Evolutionary conservation across 2,113 vertebrate genomes (phyloP).

Genomic region (Panthera leo): DNA sequence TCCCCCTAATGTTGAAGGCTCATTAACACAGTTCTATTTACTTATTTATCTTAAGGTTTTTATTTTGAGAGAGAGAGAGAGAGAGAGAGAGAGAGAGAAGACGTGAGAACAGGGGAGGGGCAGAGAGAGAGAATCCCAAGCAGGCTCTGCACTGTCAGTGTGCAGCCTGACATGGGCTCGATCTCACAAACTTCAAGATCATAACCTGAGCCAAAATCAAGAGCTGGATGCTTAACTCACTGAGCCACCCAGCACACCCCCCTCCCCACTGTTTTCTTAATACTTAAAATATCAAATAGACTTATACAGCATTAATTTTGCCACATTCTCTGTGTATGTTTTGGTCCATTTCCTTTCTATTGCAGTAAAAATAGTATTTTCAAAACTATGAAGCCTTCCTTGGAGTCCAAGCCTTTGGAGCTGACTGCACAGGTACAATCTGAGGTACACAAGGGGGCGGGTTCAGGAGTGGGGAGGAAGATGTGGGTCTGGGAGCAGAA

Average conservation of each 20-base stretch:
- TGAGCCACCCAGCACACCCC: too few species aligned
- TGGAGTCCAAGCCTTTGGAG: not conserved
- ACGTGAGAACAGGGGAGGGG: too few species aligned
- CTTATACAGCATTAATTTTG: conserved; percentile 62
- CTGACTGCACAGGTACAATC: not conserved
- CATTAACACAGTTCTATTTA: not conserved
- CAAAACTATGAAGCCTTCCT: not conserved
- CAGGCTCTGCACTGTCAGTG: too few species aligned
- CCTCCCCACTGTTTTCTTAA: not conserved
- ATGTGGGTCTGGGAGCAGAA: not conserved
- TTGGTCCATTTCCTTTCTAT: not conserved
- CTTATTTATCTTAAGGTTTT: too few species aligned
- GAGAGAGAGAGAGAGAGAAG: too few species aligned
- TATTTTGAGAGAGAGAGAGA: too few species aligned
- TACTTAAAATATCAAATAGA: conserved; percentile 36
- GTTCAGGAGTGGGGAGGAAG: not conserved
- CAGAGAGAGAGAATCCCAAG: too few species aligned
- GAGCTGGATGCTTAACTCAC: too few species aligned
- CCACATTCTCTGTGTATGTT: not conserved
- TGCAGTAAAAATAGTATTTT: not conserved
- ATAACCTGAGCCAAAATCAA: too few species aligned
- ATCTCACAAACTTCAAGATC: too few species aligned
- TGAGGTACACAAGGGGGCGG: not conserved
- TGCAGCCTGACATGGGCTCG: too few species aligned
- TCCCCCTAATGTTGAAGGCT: not conserved